Evolutionary conservation across 2,888 invertebrate species (phyloP), one percentile per base, ranked within the genome.

Genomic region (Troglohyphantes excavatus): DNA sequence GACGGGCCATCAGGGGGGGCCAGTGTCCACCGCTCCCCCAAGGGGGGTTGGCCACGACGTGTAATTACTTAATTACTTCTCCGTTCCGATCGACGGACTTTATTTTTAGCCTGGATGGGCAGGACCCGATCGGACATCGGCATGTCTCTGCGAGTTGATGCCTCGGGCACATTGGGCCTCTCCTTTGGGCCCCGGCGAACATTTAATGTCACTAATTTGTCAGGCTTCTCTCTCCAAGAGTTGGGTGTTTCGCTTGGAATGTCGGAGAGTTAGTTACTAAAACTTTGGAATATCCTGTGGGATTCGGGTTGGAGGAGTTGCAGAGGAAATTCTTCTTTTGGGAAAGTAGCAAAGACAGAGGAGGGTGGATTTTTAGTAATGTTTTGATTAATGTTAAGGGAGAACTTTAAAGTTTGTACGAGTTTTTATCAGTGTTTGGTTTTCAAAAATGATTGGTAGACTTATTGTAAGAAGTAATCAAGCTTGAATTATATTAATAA

Each of bases 41-140:
- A 53, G 61, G 61, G 39, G 82, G 84, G 29, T 68, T 19, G 70
- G 29, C 61, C 68, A 67, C 68, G 78, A 76, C 76, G 39, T 85
- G 85, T 85, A 85, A 84, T 84, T 84, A 84, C 84, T 84, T 84
- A 84, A 84, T 84, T 84, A 84, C 84, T 84, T 84, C 84, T 84
- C 76, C 78, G 76, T 76, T 76, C 75, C 84, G 53, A 53, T 73
- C 67, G 67, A 67, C 39, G 67, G 61, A 76, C 76, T 85, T 78
- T 85, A 85, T 85, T 85, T 85, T 78, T 85, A 67, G 79, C 79
- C 83, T 43, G 81, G 68, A 67, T 82, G 81, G 81, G 81, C 81
- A 82, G 81, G 46, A 33, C 39, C 81, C 53, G 39, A 27, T 29
- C 27, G 61, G 70, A 82, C 63, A 39, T 59, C 82, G 27, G 68